These are phyloP conservation scores for Procavia capensis DNA, from an alignment of 2,113 vertebrate species.

Conservation along the genomic window DNA sequence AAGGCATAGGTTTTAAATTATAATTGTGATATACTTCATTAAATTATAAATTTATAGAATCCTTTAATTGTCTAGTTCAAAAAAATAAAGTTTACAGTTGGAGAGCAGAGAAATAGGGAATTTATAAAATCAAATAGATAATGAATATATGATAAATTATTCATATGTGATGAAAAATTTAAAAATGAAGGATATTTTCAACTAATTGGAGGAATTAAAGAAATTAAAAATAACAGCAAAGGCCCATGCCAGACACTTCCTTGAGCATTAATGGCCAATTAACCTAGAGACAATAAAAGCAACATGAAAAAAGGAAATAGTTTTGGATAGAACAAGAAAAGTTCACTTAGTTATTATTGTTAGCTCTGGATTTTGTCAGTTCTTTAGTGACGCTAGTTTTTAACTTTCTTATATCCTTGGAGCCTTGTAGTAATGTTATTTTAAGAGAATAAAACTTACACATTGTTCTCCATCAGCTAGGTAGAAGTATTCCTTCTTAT, in stretches of 20 bases:
- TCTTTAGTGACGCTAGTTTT: not conserved
- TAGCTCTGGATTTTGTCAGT: not conserved
- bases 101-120: not conserved
- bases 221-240: not conserved
- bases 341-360: not conserved
- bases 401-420: not conserved
- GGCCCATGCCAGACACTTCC: not conserved
- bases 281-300: not conserved
- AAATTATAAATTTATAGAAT: conserved; percentile 22
- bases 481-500: not conserved
- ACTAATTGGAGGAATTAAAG: not conserved
- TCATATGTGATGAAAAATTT: not conserved
- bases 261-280: not conserved
- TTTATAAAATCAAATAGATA: conserved; percentile 1
- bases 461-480: not conserved
- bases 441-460: not conserved
- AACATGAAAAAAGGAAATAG: not conserved
- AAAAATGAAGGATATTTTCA: not conserved
- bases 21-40: not conserved
- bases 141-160: not conserved
- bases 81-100: not conserved
- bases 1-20: not conserved
- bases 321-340: not conserved
- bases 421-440: not conserved
- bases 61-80: not conserved